These are phyloP conservation scores for Myotis vivesi DNA, from an alignment of 2,797 vertebrate genomes.

Conservation along the genomic window DNA sequence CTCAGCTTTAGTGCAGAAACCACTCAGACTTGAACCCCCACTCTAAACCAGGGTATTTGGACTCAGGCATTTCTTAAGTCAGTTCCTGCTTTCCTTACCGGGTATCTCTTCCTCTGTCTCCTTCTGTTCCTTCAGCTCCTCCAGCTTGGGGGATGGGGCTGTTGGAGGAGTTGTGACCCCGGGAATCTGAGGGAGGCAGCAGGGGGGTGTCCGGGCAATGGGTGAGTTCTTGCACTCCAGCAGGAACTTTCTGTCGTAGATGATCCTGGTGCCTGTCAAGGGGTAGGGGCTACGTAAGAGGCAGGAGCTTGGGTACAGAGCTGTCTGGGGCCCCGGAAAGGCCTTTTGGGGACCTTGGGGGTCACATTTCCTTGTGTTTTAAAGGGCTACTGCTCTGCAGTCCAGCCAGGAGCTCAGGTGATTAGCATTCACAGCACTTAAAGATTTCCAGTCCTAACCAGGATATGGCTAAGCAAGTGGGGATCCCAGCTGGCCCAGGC, in stretches of 20 bases:
- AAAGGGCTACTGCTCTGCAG: neutral
- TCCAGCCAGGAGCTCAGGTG: neutral
- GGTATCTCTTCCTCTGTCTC: conserved; percentile 91
- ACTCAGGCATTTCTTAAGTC: neutral
- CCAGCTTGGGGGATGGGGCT: conserved; percentile 89
- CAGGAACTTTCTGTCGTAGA: conserved; percentile 95
- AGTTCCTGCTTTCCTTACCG: conserved; percentile 85
- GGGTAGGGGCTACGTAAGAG: conserved; percentile 61
- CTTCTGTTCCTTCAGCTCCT: conserved; percentile 93
- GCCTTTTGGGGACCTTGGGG: neutral
- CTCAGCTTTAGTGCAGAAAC: neutral
- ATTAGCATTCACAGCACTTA: neutral
- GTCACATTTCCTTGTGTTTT: neutral
- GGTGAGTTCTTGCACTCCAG: conserved; percentile 94
- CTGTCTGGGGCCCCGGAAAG: neutral
- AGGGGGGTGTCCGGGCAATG: conserved; percentile 90
- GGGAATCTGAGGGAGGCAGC: conserved; percentile 94
- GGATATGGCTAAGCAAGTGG: neutral
- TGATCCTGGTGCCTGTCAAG: conserved; percentile 92
- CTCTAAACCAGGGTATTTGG: neutral
- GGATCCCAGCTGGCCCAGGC: neutral
- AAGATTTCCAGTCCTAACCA: neutral
- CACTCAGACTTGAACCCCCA: neutral
- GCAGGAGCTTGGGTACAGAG: neutral
- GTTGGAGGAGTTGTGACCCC: conserved; percentile 90